These are phyloP conservation scores for Endomychus coccineus DNA, from an alignment of 2,888 invertebrate species.

Conservation along the genomic window DNA sequence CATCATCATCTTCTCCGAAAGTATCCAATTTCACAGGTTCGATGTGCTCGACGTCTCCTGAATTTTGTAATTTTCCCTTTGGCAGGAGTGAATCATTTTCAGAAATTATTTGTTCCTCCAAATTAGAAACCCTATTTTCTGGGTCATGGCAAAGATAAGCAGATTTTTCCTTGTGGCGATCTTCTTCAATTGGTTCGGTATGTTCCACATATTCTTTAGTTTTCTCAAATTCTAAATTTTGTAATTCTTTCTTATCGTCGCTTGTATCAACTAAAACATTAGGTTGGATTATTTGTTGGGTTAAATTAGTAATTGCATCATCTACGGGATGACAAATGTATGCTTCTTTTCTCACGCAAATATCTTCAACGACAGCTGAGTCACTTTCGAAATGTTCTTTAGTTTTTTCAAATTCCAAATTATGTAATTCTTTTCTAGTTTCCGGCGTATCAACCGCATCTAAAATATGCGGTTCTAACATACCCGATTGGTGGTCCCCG, in stretches of 20 bases:
- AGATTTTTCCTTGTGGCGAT: slow-evolving; percentile 48
- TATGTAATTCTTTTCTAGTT: slow-evolving; percentile 18
- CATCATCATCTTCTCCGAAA: slow-evolving; percentile 47
- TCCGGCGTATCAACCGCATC: slow-evolving; percentile 5
- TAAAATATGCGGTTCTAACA: slow-evolving; percentile 12
- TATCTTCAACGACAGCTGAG: slow-evolving; percentile 20
- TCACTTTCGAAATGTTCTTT: slow-evolving; percentile 18
- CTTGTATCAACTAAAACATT: no score
- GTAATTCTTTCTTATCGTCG: slow-evolving; percentile 9
- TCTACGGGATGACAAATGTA: slow-evolving; percentile 12
- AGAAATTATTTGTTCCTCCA: no score
- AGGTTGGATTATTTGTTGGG: no score
- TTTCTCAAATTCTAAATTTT: slow-evolving; percentile 19
- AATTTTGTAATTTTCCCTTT: slow-evolving; percentile 1
- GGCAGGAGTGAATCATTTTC: no score
- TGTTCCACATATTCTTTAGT: slow-evolving; percentile 12
- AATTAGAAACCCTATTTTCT: no score
- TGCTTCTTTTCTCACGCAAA: slow-evolving; percentile 7
- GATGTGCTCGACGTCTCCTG: background rate
- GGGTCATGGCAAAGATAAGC: slow-evolving; percentile 50
- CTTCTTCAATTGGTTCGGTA: slow-evolving; percentile 36
- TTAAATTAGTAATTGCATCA: slow-evolving; percentile 8
- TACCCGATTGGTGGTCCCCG: no score
- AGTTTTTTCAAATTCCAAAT: slow-evolving; percentile 24
- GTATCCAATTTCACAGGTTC: slow-evolving; percentile 14